Conservation (phyloP, 2,113 vertebrate species). For the Paracanthobrama guichenoti region DNA sequence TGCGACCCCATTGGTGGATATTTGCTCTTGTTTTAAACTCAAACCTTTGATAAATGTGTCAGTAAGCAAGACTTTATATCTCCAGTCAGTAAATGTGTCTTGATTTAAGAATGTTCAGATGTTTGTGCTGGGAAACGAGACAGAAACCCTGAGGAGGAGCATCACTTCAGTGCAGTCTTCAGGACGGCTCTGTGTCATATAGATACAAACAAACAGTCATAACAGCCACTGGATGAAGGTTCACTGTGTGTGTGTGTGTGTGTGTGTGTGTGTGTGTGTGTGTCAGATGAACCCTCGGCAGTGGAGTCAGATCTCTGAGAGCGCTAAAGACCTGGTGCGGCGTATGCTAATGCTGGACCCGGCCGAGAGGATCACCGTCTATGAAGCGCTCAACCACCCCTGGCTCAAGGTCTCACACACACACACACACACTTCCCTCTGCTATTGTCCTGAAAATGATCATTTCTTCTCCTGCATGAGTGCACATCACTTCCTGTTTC, state of each 20-base stretch:
- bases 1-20: not conserved
- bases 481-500: not conserved
- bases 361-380: constrained; percentile 99
- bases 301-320: constrained; percentile 99
- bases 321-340: constrained; percentile 97
- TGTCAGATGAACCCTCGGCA: constrained; percentile 96
- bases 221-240: not conserved
- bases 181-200: too few species aligned
- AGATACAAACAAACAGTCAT: too few species aligned
- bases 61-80: not conserved
- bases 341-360: constrained; percentile 99
- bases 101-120: not conserved
- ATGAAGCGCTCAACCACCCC: constrained; percentile 97
- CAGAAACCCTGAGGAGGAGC: too few species aligned
- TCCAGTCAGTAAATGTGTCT: not conserved
- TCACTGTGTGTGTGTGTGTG: not conserved
- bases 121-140: too few species aligned
- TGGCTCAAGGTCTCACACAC: constrained; percentile 88
- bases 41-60: not conserved
- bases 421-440: not conserved
- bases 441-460: not conserved
- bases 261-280: not conserved
- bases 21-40: not conserved
- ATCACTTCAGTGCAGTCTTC: too few species aligned
- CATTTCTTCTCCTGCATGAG: not conserved